These are phyloP conservation scores for Chrysopilus asiliformis DNA, from an alignment of 2,888 invertebrate species.

Conservation along the genomic window DNA sequence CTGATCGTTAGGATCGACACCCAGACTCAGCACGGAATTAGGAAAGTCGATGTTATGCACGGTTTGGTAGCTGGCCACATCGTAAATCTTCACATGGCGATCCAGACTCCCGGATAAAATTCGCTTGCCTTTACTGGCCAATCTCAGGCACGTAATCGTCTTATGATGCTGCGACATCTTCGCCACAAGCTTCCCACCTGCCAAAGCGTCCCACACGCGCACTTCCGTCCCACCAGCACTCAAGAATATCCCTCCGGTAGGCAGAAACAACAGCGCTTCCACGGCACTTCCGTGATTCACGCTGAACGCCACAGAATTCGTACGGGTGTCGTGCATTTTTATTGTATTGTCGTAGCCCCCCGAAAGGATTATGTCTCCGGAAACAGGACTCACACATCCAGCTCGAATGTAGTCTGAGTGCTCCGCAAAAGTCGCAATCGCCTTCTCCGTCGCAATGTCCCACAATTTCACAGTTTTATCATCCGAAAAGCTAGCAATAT, in stretches of 20 bases:
- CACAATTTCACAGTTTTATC: conserved; percentile 78
- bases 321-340: conserved; percentile 76
- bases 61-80: conserved; percentile 69
- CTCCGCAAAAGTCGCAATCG: conserved; percentile 48
- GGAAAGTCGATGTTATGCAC: conserved; percentile 84
- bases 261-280: conserved; percentile 76
- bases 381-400: conserved; percentile 64
- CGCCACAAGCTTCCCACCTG: conserved; percentile 73
- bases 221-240: conserved; percentile 87
- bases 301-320: conserved; percentile 50
- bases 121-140: conserved; percentile 69
- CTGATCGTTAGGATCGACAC: conserved; percentile 59
- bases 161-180: conserved; percentile 88
- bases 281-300: conserved; percentile 84
- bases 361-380: conserved; percentile 62
- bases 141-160: conserved; percentile 74
- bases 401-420: conserved; percentile 75
- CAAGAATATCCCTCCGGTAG: conserved; percentile 78
- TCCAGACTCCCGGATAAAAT: conserved; percentile 85
- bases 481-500: conserved; percentile 79
- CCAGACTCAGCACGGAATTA: conserved; percentile 79
- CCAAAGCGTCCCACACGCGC: conserved; percentile 84
- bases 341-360: conserved; percentile 83
- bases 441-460: conserved; percentile 78
- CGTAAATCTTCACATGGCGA: conserved; percentile 86